Evolutionary conservation across 1,140 invertebrate species (phyloP), one percentile per base, ranked within the genome.

Genomic region (Laupala kohalensis): DNA sequence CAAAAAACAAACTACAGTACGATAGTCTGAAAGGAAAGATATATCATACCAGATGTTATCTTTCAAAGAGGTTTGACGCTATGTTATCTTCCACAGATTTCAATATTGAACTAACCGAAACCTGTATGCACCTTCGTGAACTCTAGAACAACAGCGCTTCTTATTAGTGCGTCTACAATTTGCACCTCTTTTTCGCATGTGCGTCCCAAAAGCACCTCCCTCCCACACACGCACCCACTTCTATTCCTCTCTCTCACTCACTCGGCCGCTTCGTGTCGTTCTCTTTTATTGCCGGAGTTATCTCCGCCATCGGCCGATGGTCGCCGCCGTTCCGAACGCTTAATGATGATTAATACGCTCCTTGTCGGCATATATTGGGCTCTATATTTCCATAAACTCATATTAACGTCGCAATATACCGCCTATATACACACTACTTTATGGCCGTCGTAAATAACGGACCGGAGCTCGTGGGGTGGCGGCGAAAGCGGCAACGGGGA

Each of bases 361-460:
- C 63, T 69, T 69, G 74, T 72, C 73, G 80, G 80, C 81, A 82
- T 80, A 83, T 83, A 83, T 83, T 83, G 82, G 82, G 82, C 82
- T 82, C 81, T 83, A 82, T 82, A 83, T 83, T 83, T 83, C 81
- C 81, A 83, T 83, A 83, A 83, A 82, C 80, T 83, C 79, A 81
- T 81, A 83, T 83, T 83, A 82, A 83, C 81, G 80, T 77, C 80
- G 81, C 80, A 81, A 82, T 82, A 82, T 82, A 82, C 66, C 80
- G 79, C 79, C 79, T 79, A 76, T 79, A 78, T 78, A 78, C 76
- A 77, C 78, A 77, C 78, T 80, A 81, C 78, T 83, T 83, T 83
- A 83, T 80, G 81, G 80, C 77, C 77, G 77, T 82, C 81, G 81
- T 83, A 83, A 83, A 83, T 83, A 82, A 79, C 79, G 77, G 13